Percentiles rank a stretch among this genome's conserved stretches.
These are phyloP conservation scores for Sinhomidia bicolor DNA, from an alignment of 2,888 invertebrate genomes.

Conservation along the genomic window DNA sequence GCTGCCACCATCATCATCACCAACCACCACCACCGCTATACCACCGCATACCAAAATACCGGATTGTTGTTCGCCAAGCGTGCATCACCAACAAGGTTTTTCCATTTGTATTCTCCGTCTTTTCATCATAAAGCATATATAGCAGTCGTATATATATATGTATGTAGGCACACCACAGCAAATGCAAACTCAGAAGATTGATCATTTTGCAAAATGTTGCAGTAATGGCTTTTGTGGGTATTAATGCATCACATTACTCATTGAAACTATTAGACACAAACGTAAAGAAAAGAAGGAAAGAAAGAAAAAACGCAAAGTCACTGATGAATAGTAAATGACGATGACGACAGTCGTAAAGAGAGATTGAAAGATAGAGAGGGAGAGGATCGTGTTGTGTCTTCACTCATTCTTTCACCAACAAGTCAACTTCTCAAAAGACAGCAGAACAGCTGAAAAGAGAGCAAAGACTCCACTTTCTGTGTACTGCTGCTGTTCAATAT, in stretches of 20 bases:
- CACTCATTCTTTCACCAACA: conserved; percentile 52
- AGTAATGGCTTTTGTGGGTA: conserved; percentile 16
- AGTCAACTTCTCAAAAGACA: conserved; percentile 29
- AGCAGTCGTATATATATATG: too few species aligned
- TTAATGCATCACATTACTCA: conserved; percentile 43
- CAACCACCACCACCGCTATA: too few species aligned
- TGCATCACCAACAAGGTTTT: conserved; percentile 41
- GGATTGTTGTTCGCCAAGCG: conserved; percentile 14
- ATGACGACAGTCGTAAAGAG: conserved; percentile 47
- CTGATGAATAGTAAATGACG: conserved; percentile 45
- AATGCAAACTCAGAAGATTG: conserved; percentile 35
- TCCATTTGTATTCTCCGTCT: conserved; percentile 50
- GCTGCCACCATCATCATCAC: too few species aligned
- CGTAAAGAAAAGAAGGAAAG: background rate
- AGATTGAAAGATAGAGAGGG: too few species aligned
- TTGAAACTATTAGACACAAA: background rate
- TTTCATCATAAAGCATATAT: background rate
- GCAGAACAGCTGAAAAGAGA: background rate
- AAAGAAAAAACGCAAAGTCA: conserved; percentile 3
- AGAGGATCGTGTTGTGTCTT: conserved; percentile 45
- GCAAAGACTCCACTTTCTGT: background rate
- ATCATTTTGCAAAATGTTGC: conserved; percentile 45
- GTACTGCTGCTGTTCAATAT: background rate
- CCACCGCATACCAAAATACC: conserved; percentile 38
- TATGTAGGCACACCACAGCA: background rate